phyloP scores from a whole-genome alignment of 2,888 invertebrate species.

The Atethmia centrago region DNA sequence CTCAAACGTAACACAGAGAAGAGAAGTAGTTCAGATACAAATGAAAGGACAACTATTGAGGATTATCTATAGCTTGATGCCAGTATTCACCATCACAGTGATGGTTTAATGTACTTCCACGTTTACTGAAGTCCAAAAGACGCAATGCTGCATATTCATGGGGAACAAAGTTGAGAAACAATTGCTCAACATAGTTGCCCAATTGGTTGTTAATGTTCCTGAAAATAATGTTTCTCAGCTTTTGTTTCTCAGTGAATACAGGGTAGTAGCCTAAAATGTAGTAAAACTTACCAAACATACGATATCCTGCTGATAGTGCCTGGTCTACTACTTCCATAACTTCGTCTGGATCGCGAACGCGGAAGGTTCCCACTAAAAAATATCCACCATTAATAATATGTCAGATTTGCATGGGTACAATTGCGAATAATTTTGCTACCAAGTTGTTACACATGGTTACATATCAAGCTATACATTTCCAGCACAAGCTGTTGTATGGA shows the following conservation, averaged over 20 bases:
- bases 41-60: not conserved
- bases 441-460: no score
- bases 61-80: not conserved
- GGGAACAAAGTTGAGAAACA: not conserved
- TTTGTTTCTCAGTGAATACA: slow-evolving; percentile 6
- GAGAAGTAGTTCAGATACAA: not conserved
- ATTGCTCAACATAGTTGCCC: not conserved
- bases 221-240: not conserved
- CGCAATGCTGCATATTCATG: not conserved
- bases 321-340: slow-evolving; percentile 89
- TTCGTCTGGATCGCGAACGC: slow-evolving; percentile 87
- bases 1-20: not conserved
- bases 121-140: not conserved
- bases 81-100: not conserved
- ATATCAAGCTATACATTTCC: no score
- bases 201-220: not conserved
- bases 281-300: slow-evolving; percentile 92
- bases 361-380: slow-evolving; percentile 91
- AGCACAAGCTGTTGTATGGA: no score
- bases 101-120: not conserved
- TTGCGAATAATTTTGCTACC: no score
- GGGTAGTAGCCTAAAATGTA: not conserved
- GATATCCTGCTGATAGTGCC: slow-evolving; percentile 92
- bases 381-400: not conserved
- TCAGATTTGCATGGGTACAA: no score